Conservation (phyloP, 2,888 invertebrate species). For the Cantharis rufa region DNA sequence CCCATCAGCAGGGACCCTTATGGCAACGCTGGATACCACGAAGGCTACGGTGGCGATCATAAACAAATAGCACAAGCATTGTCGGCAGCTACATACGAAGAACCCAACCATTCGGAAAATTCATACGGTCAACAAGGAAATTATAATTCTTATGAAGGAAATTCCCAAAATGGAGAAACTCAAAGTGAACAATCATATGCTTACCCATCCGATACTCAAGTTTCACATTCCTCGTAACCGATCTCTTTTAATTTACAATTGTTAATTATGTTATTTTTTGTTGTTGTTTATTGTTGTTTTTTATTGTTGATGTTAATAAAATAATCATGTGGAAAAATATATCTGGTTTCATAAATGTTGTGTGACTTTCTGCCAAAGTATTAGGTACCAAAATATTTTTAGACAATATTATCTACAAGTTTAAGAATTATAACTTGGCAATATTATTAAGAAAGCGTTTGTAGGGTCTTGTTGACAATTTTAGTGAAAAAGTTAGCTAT, state of each 20-base stretch:
- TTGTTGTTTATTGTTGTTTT: not conserved
- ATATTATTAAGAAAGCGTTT: no score
- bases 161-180: not conserved
- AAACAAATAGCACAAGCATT: not conserved
- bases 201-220: not conserved
- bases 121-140: not conserved
- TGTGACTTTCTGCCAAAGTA: no score
- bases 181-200: not conserved
- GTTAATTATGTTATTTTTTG: not conserved
- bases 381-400: no score
- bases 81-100: not conserved
- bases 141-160: not conserved
- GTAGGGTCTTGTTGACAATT: no score
- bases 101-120: not conserved
- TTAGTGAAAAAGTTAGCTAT: no score
- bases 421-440: no score
- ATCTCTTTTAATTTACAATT: not conserved
- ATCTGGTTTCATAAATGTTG: no score
- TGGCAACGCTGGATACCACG: not conserved
- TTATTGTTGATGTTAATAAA: not conserved
- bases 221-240: not conserved
- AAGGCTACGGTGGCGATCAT: not conserved
- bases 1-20: not conserved
- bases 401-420: no score
- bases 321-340: not conserved